phyloP scores from a whole-genome alignment of 2,888 invertebrate species.

The Leptinotarsa rubiginosa region DNA sequence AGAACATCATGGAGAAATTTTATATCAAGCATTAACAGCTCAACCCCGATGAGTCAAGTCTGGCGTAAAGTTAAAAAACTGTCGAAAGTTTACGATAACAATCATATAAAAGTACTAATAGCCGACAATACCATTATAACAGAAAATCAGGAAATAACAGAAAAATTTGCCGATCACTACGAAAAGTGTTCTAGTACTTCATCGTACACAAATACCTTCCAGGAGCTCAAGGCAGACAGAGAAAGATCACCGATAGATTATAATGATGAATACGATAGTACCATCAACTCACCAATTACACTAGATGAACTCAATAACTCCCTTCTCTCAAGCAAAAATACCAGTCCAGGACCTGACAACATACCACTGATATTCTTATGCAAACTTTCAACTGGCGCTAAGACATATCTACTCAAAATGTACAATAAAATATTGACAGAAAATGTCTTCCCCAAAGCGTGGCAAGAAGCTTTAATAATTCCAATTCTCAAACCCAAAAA shows the following conservation, averaged over 20 bases:
- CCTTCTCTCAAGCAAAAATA: conserved; percentile 19
- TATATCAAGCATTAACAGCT: conserved; percentile 18
- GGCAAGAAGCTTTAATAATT: conserved; percentile 24
- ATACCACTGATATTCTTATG: conserved; percentile 9
- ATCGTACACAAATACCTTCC: conserved; percentile 10
- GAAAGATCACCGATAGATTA: conserved; percentile 6
- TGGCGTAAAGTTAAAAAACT: conserved; percentile 19
- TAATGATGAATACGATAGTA: conserved; percentile 20
- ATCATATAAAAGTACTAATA: neutral
- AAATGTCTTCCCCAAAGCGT: conserved; percentile 17
- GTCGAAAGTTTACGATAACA: conserved; percentile 14
- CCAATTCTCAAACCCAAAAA: conserved; percentile 24
- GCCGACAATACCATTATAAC: conserved; percentile 7
- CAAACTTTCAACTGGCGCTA: conserved; percentile 4
- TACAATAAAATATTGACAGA: conserved; percentile 11
- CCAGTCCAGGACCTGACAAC: conserved; percentile 3
- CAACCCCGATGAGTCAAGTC: conserved; percentile 21
- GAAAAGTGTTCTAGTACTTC: conserved; percentile 15
- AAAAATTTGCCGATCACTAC: conserved; percentile 22
- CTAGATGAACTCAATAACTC: conserved; percentile 11
- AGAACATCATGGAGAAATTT: conserved; percentile 9
- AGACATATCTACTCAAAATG: conserved; percentile 7
- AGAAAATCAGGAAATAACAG: conserved; percentile 13
- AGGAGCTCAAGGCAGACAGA: conserved; percentile 7
- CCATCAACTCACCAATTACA: conserved; percentile 6